Evolutionary conservation across 2,888 invertebrate genomes (phyloP).

Genomic region (Dasysyrphus tricinctus): DNA sequence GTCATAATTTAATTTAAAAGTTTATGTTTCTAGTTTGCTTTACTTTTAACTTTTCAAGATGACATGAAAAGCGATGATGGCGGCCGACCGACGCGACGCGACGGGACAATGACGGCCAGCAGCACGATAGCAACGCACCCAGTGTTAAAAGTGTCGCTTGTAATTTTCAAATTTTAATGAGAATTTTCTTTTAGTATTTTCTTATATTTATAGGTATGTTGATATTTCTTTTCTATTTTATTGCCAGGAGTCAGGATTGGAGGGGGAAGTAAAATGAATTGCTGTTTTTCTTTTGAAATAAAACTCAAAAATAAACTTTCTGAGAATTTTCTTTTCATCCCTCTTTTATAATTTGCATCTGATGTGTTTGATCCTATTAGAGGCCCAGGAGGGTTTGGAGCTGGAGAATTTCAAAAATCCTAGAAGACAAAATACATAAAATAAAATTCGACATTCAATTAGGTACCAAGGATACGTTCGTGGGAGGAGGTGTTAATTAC

Average conservation of each 20-base stretch:
- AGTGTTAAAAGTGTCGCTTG: conserved; percentile 67
- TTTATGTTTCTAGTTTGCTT: conserved; percentile 67
- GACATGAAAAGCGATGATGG: conserved; percentile 8
- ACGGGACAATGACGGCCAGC: conserved; percentile 13
- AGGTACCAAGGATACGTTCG: conserved; percentile 19
- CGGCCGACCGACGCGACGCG: neutral
- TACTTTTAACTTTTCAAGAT: conserved; percentile 61
- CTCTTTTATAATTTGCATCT: neutral
- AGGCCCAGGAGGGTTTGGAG: neutral
- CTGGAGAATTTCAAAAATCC: neutral
- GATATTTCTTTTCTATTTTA: conserved; percentile 28
- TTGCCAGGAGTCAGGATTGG: neutral
- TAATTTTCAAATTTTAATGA: conserved; percentile 75
- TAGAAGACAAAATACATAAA: conserved; percentile 13
- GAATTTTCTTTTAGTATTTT: conserved; percentile 51
- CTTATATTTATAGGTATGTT: neutral
- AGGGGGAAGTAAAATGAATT: conserved; percentile 13
- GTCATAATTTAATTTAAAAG: conserved; percentile 75
- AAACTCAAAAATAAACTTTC: neutral
- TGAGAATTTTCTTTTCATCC: conserved; percentile 12
- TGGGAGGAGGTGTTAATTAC: conserved; percentile 15
- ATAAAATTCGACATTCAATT: conserved; percentile 44
- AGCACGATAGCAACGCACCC: conserved; percentile 51
- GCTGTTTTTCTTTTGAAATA: neutral
- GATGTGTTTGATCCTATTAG: conserved; percentile 30